These are phyloP conservation scores for Amiota communis DNA, from an alignment of 2,888 invertebrate genomes.

Conservation along the genomic window DNA sequence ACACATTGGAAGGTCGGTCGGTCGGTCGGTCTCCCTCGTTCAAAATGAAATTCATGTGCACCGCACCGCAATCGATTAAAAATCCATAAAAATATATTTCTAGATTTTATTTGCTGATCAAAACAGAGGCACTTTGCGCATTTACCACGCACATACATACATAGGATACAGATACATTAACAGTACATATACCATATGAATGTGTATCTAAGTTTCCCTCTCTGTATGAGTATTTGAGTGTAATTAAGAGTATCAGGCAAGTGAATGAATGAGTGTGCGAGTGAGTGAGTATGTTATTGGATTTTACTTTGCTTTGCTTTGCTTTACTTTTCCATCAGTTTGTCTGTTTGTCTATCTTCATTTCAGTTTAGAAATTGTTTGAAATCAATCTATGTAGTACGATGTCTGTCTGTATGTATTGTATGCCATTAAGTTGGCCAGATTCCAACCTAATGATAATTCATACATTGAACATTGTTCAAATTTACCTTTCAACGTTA, in stretches of 20 bases:
- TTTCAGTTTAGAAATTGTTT: slow-evolving; percentile 20
- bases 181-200: slow-evolving; percentile 30
- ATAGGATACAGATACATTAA: not conserved
- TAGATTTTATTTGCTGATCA: slow-evolving; percentile 68
- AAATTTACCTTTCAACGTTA: not conserved
- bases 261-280: not conserved
- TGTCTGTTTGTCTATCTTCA: slow-evolving; percentile 41
- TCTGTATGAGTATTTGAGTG: not conserved
- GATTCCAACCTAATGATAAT: not conserved
- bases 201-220: slow-evolving; percentile 22
- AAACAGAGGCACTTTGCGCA: slow-evolving; percentile 34
- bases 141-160: slow-evolving; percentile 7
- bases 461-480: slow-evolving; percentile 1
- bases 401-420: not conserved
- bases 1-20: not conserved
- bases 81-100: slow-evolving; percentile 68
- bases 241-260: slow-evolving; percentile 20
- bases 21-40: not conserved
- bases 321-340: not conserved
- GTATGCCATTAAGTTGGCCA: slow-evolving; percentile 11
- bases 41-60: slow-evolving; percentile 10
- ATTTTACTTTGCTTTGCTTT: no score
- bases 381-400: slow-evolving; percentile 21
- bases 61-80: slow-evolving; percentile 64
- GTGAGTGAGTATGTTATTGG: no score